These are phyloP conservation scores for Telmatherina bonti DNA, from an alignment of 2,797 vertebrate species.

Conservation along the genomic window DNA sequence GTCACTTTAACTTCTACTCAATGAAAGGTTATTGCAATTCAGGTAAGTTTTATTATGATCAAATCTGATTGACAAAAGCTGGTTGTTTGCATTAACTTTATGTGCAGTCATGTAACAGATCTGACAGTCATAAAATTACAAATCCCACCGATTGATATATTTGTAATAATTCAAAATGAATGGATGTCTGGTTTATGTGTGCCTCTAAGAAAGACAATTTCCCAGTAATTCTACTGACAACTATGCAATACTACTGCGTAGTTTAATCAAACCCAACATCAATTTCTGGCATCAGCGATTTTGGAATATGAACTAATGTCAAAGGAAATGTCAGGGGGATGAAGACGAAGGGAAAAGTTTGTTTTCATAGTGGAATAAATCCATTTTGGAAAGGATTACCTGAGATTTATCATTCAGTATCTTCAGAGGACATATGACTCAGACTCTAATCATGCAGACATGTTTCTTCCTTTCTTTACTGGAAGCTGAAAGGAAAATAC, in stretches of 20 bases:
- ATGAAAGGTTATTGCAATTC: conserved; percentile 21
- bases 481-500: conserved; percentile 26
- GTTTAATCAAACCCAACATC: conserved; percentile 1
- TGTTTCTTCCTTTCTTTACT: conserved; percentile 1
- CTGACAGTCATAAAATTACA: conserved; percentile 41
- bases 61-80: conserved; percentile 19
- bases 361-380: conserved; percentile 31
- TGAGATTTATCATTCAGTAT: conserved; percentile 44
- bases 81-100: conserved; percentile 18
- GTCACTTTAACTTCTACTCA: conserved; percentile 16
- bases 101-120: conserved; percentile 37
- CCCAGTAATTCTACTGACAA: conserved; percentile 15
- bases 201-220: conserved; percentile 24
- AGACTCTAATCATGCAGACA: conserved; percentile 7
- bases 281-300: conserved; percentile 4
- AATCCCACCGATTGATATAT: conserved; percentile 47
- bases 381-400: conserved; percentile 42
- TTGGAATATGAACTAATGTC: background rate
- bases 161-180: conserved; percentile 21
- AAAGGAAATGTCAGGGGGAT: conserved; percentile 11
- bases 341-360: conserved; percentile 23
- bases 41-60: conserved; percentile 35
- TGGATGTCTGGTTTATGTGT: conserved; percentile 26
- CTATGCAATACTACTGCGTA: background rate
- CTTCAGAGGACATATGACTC: conserved; percentile 36